Base-by-base conservation (phyloP, 2,888 invertebrate species). In the Erannis defoliaria region DNA sequence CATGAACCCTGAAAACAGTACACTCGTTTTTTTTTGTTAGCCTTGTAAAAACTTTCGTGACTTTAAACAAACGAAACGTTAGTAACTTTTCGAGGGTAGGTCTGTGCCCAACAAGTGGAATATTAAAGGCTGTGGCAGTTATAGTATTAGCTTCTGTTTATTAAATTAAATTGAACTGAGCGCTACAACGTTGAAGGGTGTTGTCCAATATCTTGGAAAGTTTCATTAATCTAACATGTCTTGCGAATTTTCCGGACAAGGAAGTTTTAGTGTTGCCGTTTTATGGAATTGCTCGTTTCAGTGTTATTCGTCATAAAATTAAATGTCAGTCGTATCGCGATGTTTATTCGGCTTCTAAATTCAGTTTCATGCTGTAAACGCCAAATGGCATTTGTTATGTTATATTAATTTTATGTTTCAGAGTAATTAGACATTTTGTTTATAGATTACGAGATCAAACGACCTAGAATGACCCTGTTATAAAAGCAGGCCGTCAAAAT, bases 311-410 rank as follows among this genome's bases (percentile, higher is more conserved):
- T 45, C 59, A 56, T 63, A 64, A 65, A 57, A 50, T 59, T 67
- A 67, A 67, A 67, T 65, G 60, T 56, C 50, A 59, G 64, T 58
- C 59, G 59, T 61, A 55, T 64, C 58, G 54, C 42, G 18, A 69
- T 67, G 67, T 66, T 67, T 62, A 67, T 67, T 59, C 51, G 58
- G 29, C 65, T 58, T 60, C 67, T 62, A 66, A 72, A 70, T 67
- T 67, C 62, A 64, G 68, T 70, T 69, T 67, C 67, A 64, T 57
- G 57, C 51, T 55, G 55, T 64, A 66, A 66, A 63, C 62, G 54
- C 56, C 38, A 56, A 60, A 65, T 55, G 51, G 45, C 60, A 61
- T 66, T 58, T 65, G 48, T 51, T 55, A 64, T 59, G 62, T 48
- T 55, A 48, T 56, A 62, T 57, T 62, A 62, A 62, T 62, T 56